Conservation (phyloP, 2,113 vertebrate genomes). For the Garra rufa region DNA sequence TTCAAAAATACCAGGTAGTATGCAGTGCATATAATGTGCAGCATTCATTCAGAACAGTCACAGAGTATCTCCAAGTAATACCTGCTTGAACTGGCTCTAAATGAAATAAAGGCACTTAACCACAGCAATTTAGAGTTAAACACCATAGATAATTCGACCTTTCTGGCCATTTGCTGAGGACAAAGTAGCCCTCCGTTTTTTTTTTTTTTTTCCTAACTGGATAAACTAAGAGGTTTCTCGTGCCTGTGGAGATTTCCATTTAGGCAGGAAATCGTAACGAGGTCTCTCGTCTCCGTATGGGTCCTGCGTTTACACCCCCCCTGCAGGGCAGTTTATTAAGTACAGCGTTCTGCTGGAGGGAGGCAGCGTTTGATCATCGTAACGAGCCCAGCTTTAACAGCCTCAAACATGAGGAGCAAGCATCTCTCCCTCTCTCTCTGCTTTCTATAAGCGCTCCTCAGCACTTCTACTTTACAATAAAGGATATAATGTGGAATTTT, state of each 20-base stretch:
- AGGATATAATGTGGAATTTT: not conserved
- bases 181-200: not conserved
- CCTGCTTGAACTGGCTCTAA: not conserved
- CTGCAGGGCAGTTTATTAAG: constrained; percentile 57
- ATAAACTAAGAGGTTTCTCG: constrained; percentile 1
- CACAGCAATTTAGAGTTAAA: not conserved
- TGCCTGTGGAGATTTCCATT: constrained; percentile 36
- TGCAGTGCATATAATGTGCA: not conserved
- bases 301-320: constrained; percentile 53
- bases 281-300: constrained; percentile 27
- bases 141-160: not conserved
- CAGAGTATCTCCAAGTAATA: not conserved
- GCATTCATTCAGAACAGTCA: not conserved
- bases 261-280: constrained; percentile 31
- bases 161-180: not conserved
- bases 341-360: constrained; percentile 6
- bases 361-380: constrained; percentile 49
- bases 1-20: not conserved
- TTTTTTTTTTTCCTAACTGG: constrained; percentile 8
- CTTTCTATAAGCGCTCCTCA: constrained; percentile 7
- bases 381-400: constrained; percentile 48
- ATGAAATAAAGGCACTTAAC: not conserved
- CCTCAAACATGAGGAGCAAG: constrained; percentile 47
- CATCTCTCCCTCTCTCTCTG: constrained; percentile 21
- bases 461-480: constrained; percentile 7